Evolutionary conservation across 2,888 invertebrate genomes (phyloP).

Genomic region (Himalopsyche anomala): DNA sequence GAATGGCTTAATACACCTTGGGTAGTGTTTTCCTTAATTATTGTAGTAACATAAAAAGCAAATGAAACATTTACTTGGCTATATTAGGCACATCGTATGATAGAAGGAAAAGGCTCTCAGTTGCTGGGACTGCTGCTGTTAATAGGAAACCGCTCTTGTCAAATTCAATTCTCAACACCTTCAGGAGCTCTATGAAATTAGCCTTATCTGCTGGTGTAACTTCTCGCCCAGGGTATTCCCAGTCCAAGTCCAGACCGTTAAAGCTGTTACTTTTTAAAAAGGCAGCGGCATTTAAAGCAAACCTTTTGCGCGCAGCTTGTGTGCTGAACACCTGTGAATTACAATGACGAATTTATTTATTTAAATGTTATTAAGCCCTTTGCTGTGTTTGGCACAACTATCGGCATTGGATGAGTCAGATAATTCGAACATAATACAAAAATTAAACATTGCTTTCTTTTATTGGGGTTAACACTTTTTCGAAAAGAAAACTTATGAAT

Average conservation of each 20-base stretch:
- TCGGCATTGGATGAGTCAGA: too few species aligned
- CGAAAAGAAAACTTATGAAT: too few species aligned
- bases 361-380: too few species aligned
- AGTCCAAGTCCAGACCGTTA: constrained; percentile 81
- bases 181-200: constrained; percentile 71
- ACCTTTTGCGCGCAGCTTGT: constrained; percentile 69
- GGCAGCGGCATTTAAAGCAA: constrained; percentile 73
- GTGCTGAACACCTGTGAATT: constrained; percentile 67
- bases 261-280: constrained; percentile 76
- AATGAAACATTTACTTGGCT: constrained; percentile 68
- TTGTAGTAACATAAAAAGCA: not conserved
- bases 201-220: constrained; percentile 69
- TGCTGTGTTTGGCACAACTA: too few species aligned
- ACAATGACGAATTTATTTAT: too few species aligned
- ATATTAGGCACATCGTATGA: constrained; percentile 76
- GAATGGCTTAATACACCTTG: too few species aligned
- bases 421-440: too few species aligned
- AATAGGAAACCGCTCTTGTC: constrained; percentile 71
- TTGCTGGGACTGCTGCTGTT: constrained; percentile 77
- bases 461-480: too few species aligned
- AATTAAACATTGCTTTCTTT: too few species aligned
- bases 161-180: constrained; percentile 73
- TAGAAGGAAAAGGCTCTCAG: constrained; percentile 69
- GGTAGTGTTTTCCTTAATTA: not conserved
- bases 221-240: constrained; percentile 78